These are phyloP conservation scores for Manduca sexta DNA, from an alignment of 1,140 invertebrate genomes.

Conservation along the genomic window DNA sequence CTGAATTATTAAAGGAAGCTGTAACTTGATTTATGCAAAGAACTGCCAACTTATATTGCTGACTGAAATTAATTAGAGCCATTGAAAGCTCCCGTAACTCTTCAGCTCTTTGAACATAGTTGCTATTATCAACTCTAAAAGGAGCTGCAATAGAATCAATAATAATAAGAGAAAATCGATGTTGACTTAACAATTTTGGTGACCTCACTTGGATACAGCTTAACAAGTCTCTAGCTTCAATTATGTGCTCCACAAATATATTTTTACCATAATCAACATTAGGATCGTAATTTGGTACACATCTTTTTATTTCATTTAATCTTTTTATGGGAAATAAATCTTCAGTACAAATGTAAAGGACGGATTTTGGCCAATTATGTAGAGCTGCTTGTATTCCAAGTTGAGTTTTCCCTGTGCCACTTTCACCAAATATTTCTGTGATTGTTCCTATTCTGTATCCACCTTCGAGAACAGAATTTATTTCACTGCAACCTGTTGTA, in stretches of 20 bases:
- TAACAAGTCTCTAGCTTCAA: conserved; percentile 42
- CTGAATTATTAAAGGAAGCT: conserved; percentile 32
- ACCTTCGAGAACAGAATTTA: conserved; percentile 79
- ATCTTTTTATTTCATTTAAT: conserved; percentile 43
- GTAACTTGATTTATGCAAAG: conserved; percentile 62
- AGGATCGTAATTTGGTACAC: conserved; percentile 11
- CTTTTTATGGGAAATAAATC: conserved; percentile 56
- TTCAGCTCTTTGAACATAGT: conserved; percentile 58
- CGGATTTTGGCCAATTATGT: conserved; percentile 35
- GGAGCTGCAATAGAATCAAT: conserved; percentile 59
- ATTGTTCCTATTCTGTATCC: conserved; percentile 84
- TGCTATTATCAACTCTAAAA: conserved; percentile 47
- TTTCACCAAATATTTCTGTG: conserved; percentile 88
- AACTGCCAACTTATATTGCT: conserved; percentile 42
- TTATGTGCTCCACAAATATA: conserved; percentile 57
- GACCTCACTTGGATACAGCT: conserved; percentile 47
- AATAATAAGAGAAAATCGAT: conserved; percentile 35
- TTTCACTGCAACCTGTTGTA: conserved; percentile 75
- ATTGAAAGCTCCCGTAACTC: conserved; percentile 50
- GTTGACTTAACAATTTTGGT: conserved; percentile 38
- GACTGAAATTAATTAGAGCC: conserved; percentile 32
- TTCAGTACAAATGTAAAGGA: conserved; percentile 60
- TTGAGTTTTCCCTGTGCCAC: conserved; percentile 90
- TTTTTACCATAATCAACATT: conserved; percentile 31
- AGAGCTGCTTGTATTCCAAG: conserved; percentile 82